These are phyloP conservation scores for Zhuqinia jingwanae DNA, from an alignment of 2,888 invertebrate genomes.

Conservation along the genomic window DNA sequence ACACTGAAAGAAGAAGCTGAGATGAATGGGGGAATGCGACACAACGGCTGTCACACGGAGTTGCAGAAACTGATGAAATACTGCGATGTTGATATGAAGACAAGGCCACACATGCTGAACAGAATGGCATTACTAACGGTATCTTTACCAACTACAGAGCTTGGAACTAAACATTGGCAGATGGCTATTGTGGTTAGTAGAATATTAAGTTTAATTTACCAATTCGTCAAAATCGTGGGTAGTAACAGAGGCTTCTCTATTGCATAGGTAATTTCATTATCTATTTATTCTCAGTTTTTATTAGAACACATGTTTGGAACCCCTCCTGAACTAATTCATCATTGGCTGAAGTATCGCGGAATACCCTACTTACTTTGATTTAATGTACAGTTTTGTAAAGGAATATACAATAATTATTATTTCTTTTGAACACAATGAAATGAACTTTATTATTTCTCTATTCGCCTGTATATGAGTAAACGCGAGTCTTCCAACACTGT, in stretches of 20 bases:
- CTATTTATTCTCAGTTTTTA: constrained; percentile 69
- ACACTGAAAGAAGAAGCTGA: constrained; percentile 72
- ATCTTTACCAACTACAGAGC: constrained; percentile 76
- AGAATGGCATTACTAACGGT: constrained; percentile 74
- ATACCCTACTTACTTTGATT: constrained; percentile 69
- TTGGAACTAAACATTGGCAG: constrained; percentile 77
- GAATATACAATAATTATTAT: neutral
- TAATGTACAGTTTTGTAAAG: constrained; percentile 21
- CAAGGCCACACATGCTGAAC: constrained; percentile 74
- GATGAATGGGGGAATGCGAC: constrained; percentile 72
- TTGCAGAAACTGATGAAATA: constrained; percentile 72
- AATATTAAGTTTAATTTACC: constrained; percentile 67
- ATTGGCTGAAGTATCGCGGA: constrained; percentile 74
- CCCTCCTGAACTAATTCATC: constrained; percentile 68
- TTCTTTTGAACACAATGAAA: neutral
- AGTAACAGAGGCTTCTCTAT: too few species aligned
- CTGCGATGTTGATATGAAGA: constrained; percentile 77
- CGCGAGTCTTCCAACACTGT: constrained; percentile 49
- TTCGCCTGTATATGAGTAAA: constrained; percentile 38
- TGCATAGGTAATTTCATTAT: neutral
- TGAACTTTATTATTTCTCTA: neutral
- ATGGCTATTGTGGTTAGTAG: constrained; percentile 71
- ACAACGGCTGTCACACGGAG: constrained; percentile 72
- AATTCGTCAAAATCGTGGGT: too few species aligned
- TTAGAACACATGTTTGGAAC: constrained; percentile 74